These are phyloP conservation scores for Epistrophella euchroma DNA, from an alignment of 2,888 invertebrate species.

Conservation along the genomic window DNA sequence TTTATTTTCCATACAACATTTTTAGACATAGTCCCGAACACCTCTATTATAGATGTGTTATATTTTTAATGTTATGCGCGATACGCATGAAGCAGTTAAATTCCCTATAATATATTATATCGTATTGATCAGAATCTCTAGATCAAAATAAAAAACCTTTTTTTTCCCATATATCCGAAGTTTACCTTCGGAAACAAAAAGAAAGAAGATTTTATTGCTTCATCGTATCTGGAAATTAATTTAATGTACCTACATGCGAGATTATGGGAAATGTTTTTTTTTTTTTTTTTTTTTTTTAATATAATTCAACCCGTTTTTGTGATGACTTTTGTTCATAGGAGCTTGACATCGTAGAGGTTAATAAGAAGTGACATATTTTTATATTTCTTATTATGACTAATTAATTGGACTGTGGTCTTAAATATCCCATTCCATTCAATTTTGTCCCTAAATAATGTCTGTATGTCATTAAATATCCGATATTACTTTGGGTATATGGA, in stretches of 20 bases:
- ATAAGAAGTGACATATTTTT: neutral
- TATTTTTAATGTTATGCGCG: slow-evolving; percentile 20
- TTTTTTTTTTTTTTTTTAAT: neutral
- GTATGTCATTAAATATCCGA: neutral
- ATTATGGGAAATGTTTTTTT: slow-evolving; percentile 1
- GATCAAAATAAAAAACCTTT: slow-evolving; percentile 17
- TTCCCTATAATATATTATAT: slow-evolving; percentile 39
- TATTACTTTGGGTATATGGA: neutral
- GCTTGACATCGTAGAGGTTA: neutral
- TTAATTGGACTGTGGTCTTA: neutral
- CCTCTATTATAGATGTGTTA: slow-evolving; percentile 8
- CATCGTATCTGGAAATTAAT: slow-evolving; percentile 17
- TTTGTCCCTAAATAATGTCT: neutral
- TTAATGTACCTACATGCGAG: slow-evolving; percentile 2
- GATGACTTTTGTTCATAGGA: neutral
- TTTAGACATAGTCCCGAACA: slow-evolving; percentile 11
- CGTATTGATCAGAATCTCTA: slow-evolving; percentile 18
- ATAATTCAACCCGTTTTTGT: neutral
- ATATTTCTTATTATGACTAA: slow-evolving; percentile 7
- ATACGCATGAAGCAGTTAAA: slow-evolving; percentile 22
- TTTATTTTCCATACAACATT: neutral
- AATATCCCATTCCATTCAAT: neutral
- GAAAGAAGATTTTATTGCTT: slow-evolving; percentile 22
- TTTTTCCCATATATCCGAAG: slow-evolving; percentile 1
- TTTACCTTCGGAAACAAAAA: slow-evolving; percentile 6